A percentile compares a stretch with the other conserved stretches of the same genome.
Conservation (phyloP, 2,888 invertebrate genomes). For the Eucriotettix oculatus region DNA sequence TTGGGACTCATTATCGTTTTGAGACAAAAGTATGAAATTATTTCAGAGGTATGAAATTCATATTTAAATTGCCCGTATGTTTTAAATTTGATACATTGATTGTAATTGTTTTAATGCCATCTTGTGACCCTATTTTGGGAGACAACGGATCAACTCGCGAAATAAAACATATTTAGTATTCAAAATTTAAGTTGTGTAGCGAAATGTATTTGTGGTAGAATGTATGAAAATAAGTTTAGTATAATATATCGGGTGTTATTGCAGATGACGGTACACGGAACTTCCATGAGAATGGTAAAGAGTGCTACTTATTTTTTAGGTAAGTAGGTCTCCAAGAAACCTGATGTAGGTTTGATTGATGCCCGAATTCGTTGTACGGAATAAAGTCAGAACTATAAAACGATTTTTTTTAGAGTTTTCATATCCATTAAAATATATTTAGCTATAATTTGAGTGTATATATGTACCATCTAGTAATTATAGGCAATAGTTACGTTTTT, state of each 20-base stretch:
- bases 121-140: conserved; percentile 15
- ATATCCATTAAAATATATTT: not conserved
- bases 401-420: not conserved
- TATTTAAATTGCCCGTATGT: too few relatives aligned
- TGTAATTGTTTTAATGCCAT: conserved; percentile 12
- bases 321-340: conserved; percentile 13
- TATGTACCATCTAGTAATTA: not conserved
- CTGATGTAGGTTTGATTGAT: not conserved
- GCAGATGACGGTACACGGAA: conserved; percentile 9
- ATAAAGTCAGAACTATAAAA: not conserved
- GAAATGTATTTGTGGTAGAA: too few relatives aligned
- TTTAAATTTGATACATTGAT: too few relatives aligned
- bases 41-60: too few relatives aligned
- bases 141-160: conserved; percentile 7
- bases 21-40: too few relatives aligned
- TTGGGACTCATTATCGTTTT: too few relatives aligned
- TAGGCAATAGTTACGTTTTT: too few relatives aligned
- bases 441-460: not conserved
- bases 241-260: not conserved
- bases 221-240: not conserved
- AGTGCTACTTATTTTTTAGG: conserved; percentile 13
- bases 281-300: conserved; percentile 5
- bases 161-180: not conserved
- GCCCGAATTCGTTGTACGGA: not conserved
- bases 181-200: not conserved